phyloP scores from a whole-genome alignment of 2,113 vertebrate genomes.

The Ictalurus punctatus region DNA sequence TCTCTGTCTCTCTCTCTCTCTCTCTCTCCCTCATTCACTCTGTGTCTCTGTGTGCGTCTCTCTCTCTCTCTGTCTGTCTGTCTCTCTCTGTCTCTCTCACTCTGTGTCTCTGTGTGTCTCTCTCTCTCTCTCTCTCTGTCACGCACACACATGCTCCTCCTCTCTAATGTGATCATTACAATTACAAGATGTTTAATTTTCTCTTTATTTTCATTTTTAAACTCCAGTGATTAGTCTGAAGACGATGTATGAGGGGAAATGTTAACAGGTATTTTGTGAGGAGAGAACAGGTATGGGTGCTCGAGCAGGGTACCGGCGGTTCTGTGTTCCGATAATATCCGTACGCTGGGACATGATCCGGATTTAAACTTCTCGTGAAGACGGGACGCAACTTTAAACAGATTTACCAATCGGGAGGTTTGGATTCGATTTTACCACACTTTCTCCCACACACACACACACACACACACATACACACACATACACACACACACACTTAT shows the following conservation, averaged over 20 bases:
- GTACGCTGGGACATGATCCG: not conserved
- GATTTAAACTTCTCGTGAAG: not conserved
- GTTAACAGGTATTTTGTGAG: not conserved
- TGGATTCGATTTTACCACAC: not conserved
- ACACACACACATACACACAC: not conserved
- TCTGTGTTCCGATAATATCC: not conserved
- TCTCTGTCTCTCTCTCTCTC: too few relatives aligned
- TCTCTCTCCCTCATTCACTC: not conserved
- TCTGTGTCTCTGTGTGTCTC: too few relatives aligned
- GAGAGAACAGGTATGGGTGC: not conserved
- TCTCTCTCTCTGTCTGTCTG: not conserved
- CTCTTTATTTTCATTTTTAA: not conserved
- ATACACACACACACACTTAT: not conserved
- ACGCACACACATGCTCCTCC: not conserved
- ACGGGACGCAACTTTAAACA: not conserved
- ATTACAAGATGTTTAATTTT: not conserved
- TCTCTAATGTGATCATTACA: slow-evolving; percentile 11
- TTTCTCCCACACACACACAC: not conserved
- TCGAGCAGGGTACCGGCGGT: not conserved
- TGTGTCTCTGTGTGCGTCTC: not conserved
- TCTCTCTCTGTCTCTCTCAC: slow-evolving; percentile 14
- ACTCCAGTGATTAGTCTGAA: not conserved
- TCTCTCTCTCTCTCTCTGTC: slow-evolving; percentile 1
- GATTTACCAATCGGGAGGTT: not conserved
- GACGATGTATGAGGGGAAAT: not conserved